These are phyloP conservation scores for Euzophera pinguis DNA, from an alignment of 2,888 invertebrate genomes.

Conservation along the genomic window DNA sequence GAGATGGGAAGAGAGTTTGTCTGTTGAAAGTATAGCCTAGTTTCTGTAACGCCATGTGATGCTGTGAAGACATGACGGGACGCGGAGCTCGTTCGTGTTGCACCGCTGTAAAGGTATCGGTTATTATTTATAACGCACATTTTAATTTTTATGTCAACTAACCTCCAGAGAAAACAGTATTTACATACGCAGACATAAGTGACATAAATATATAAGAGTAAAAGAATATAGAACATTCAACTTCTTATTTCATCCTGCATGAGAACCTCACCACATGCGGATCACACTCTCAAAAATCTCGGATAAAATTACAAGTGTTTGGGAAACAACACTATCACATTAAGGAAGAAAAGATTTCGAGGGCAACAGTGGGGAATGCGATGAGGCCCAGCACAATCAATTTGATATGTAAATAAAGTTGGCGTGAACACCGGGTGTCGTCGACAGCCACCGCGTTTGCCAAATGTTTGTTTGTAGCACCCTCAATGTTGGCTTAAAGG, in stretches of 20 bases:
- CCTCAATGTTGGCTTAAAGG: constrained; percentile 17
- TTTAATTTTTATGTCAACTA: too few species aligned
- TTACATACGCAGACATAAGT: too few species aligned
- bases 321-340: constrained; percentile 33
- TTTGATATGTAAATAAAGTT: constrained; percentile 60
- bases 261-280: constrained; percentile 6
- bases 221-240: too few species aligned
- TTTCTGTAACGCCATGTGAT: constrained; percentile 67
- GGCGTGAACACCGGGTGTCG: constrained; percentile 48
- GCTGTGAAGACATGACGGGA: constrained; percentile 49
- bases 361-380: not conserved
- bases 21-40: constrained; percentile 68
- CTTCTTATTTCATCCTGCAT: too few species aligned
- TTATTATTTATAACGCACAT: too few species aligned
- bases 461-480: constrained; percentile 26
- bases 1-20: constrained; percentile 40
- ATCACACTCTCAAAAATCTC: constrained; percentile 20
- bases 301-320: constrained; percentile 34
- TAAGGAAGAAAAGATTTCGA: constrained; percentile 29
- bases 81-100: constrained; percentile 94
- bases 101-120: constrained; percentile 84
- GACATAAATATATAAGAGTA: too few species aligned
- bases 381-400: constrained; percentile 47
- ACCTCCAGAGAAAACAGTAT: too few species aligned
- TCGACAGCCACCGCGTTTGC: constrained; percentile 31